Evolutionary conservation across 2,113 vertebrate genomes (phyloP), one percentile per base, ranked within the genome.

Genomic region (Mugil cephalus): DNA sequence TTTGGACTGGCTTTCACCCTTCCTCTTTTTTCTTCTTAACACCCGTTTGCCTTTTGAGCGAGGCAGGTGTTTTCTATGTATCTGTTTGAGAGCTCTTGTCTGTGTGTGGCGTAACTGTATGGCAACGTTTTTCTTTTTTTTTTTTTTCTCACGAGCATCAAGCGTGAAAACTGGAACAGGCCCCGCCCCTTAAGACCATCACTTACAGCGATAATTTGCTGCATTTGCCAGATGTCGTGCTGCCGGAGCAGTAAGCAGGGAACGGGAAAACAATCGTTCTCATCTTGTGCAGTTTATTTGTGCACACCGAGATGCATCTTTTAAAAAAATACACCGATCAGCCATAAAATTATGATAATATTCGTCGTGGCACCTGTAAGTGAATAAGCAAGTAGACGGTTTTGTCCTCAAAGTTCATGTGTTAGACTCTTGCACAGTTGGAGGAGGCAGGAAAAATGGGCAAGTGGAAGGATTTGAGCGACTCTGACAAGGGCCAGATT

Each of bases 61-160:
- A 84, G 83, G 83, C 84, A 88, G 86, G 76, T 83, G 52, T 88
- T 92, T 89, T 88, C 45, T 83, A 83, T 83, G 18, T 69, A 69
- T 90, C 17, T 53, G 70, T 72, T 69, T 56, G 19, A 74, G 36
- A 61, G 36, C 38, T 74, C 13, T n/a, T 53, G 36, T 87, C 58
- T 60, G 53, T 69, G 69, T 61, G 19, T 76, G 62, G 54, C 65
- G 40, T 46, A 71, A 61, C 50, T 6, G 39, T 63, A 46, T 56
- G 54, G 63, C 3, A 56, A 70, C 8, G 8, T 90, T 80, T 60
- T 6, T 60, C 17, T 66, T 51, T 36, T 17, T 30, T 56, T 66
- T 14, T 40, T 67, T 74, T 47, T 40, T 42, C 61, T 45, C 73
- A 48, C 56, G 56, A 48, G 74, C 51, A 74, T 70, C 59, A 71